Conservation (phyloP, 2,797 vertebrate genomes). For the Hoplostethus mediterraneus region DNA sequence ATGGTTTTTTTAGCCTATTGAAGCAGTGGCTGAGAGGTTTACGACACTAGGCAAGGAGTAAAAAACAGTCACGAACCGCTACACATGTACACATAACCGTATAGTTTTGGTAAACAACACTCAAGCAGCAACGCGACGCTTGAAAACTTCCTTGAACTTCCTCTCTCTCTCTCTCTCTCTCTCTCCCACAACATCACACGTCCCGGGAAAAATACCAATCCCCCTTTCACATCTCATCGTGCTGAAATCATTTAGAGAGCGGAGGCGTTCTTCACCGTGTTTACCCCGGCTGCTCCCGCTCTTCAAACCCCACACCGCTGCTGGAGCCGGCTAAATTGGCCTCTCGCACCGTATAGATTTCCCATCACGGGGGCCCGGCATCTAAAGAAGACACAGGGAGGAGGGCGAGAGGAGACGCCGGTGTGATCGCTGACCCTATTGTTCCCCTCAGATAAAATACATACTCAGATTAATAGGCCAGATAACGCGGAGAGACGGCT, state of each 20-base stretch:
- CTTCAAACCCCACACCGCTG: constrained; percentile 74
- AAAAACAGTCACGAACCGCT: constrained; percentile 6
- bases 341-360: constrained; percentile 84
- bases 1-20: constrained; percentile 28
- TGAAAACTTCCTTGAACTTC: constrained; percentile 51
- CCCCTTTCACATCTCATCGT: constrained; percentile 58
- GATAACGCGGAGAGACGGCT: constrained; percentile 66
- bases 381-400: constrained; percentile 81
- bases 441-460: constrained; percentile 81
- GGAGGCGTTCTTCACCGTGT: constrained; percentile 73
- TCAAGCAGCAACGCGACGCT: constrained; percentile 30
- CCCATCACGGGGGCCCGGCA: constrained; percentile 77
- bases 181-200: constrained; percentile 28
- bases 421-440: constrained; percentile 75
- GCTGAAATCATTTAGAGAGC: constrained; percentile 75
- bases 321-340: constrained; percentile 82
- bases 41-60: not conserved
- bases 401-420: constrained; percentile 48
- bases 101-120: constrained; percentile 49
- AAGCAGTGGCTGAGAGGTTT: constrained; percentile 28
- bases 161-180: constrained; percentile 5
- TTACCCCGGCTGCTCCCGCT: constrained; percentile 72
- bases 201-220: constrained; percentile 60
- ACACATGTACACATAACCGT: constrained; percentile 16
- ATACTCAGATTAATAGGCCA: constrained; percentile 80